Percentiles rank a stretch among this genome's conserved stretches.
Conservation (phyloP, 1,140 invertebrate species). For the Tetragnatha versicolor region DNA sequence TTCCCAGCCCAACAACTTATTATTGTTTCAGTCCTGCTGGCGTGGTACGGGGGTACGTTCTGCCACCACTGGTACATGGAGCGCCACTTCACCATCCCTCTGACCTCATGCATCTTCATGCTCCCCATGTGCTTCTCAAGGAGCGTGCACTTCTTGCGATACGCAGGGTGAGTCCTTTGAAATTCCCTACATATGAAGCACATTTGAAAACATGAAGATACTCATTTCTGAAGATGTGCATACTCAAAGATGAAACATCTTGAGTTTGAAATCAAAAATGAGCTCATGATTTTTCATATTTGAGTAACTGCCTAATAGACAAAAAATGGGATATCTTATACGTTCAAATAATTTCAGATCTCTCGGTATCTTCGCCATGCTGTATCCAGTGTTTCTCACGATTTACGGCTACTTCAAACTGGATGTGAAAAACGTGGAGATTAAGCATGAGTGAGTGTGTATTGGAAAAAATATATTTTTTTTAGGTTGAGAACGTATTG, state of each 20-base stretch:
- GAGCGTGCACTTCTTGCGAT: constrained; percentile 73
- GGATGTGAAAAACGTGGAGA: constrained; percentile 59
- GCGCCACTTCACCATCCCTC: constrained; percentile 69
- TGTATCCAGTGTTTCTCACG: constrained; percentile 73
- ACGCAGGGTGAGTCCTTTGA: constrained; percentile 65
- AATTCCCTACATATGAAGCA: neutral
- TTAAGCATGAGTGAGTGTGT: constrained; percentile 63
- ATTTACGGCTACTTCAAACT: constrained; percentile 69
- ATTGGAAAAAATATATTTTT: neutral
- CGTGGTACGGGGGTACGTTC: constrained; percentile 67
- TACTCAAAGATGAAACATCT: too few relatives aligned
- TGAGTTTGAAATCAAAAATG: too few relatives aligned
- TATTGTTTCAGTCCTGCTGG: too few relatives aligned
- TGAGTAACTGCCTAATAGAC: neutral
- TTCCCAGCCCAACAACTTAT: too few relatives aligned
- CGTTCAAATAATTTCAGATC: constrained; percentile 64
- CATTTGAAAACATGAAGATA: neutral
- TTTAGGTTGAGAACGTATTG: neutral
- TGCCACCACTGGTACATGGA: constrained; percentile 72
- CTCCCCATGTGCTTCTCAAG: constrained; percentile 74
- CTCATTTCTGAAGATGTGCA: neutral
- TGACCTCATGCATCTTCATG: constrained; percentile 69
- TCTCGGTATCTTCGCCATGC: constrained; percentile 73
- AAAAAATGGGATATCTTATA: neutral
- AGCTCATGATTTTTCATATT: neutral